Evolutionary conservation across 2,888 invertebrate genomes (phyloP), one percentile per base, ranked within the genome.

Genomic region (Prionchulus punctatus): DNA sequence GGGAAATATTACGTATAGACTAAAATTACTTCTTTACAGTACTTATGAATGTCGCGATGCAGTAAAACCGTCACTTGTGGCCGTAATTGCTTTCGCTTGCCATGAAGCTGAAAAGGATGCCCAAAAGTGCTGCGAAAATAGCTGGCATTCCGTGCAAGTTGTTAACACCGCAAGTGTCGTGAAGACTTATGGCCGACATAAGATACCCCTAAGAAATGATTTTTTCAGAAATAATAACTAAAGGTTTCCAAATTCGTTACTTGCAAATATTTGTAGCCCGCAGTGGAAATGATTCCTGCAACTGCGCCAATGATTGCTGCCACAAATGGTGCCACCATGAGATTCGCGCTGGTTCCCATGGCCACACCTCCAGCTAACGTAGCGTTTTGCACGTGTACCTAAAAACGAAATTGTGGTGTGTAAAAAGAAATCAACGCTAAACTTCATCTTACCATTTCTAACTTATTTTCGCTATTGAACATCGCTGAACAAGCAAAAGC

Each of bases 71-170:
- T n/a, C n/a, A 45, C 47, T 23, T 45, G 23, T 45, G n/a, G 7
- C 47, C 47, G 23, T 45, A 45, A 7, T 18, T 23, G 7, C 23
- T 23, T 7, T 45, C 18, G 31, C 80, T 80, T 1, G 85, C 86
- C 30, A 84, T 63, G 1, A 77, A 79, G 1, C 88, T 85, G 72
- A 84, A 81, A 43, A 88, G 68, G 0, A 82, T 81, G 0, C 87
- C 84, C 42, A 84, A 78, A 54, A 91, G 69, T 30, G 84, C 92
- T 0, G 88, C 86, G 51, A 87, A 74, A 1, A 94, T 72, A 1
- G 87, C 92, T 0, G 94, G 94, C 83, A 92, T 86, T 0, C 92
- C 94, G 70, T 96, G 94, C 21, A 96, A 80, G 75, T 94, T 94
- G 75, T 94, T 83, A 1, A 94, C 90, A 3, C 94, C 94, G 69